Percentiles rank a stretch among this genome's conserved stretches.
phyloP scores from a whole-genome alignment of 2,888 invertebrate genomes.

The Ditula angustiorana region DNA sequence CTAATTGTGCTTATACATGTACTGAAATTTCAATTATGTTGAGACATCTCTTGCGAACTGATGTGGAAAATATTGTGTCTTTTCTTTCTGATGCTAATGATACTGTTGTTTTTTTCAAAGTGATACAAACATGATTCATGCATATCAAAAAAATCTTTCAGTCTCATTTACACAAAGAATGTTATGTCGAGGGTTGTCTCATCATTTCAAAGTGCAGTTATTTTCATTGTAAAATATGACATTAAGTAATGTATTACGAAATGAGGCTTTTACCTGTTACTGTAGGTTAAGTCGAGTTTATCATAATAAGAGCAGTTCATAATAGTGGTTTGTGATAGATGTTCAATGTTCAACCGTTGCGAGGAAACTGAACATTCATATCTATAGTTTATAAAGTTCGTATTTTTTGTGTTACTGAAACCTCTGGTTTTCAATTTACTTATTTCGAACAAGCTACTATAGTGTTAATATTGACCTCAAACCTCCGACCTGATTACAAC shows the following conservation, averaged over 20 bases:
- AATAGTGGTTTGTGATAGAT: constrained; percentile 31
- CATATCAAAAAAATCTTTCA: constrained; percentile 16
- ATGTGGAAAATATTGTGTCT: background rate
- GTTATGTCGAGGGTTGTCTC: constrained; percentile 15
- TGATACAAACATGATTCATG: constrained; percentile 2
- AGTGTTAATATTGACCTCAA: background rate
- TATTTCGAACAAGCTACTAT: background rate
- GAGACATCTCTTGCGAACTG: background rate
- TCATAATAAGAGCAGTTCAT: constrained; percentile 41
- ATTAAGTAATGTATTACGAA: constrained; percentile 36
- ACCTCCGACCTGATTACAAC: background rate
- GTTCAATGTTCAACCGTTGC: constrained; percentile 10
- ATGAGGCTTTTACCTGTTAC: constrained; percentile 43
- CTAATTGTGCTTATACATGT: constrained; percentile 17
- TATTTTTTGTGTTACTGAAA: background rate
- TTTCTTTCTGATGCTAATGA: background rate
- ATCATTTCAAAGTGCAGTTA: background rate
- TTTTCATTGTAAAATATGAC: constrained; percentile 8
- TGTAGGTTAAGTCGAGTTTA: constrained; percentile 40
- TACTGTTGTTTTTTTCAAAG: background rate
- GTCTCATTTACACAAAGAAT: background rate
- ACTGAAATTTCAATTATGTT: constrained; percentile 14
- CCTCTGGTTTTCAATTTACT: background rate
- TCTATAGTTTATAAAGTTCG: background rate
- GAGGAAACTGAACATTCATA: background rate